Evolutionary conservation across 2,888 invertebrate genomes (phyloP), one percentile per base, ranked within the genome.

Genomic region (Luperina testacea): DNA sequence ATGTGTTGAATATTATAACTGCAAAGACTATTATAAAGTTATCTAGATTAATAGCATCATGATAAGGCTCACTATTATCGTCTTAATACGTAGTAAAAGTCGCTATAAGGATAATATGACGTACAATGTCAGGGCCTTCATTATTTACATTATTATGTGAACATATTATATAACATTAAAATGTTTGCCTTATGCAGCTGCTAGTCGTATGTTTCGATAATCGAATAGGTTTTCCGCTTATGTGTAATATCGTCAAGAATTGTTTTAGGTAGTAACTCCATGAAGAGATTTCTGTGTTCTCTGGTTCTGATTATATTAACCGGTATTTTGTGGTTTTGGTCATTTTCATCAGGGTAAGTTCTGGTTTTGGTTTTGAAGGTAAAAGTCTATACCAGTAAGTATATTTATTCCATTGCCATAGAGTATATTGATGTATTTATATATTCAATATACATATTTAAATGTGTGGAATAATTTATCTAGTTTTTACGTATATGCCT

Each of bases 381-480:
- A 15, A 20, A 53, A 65, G 32, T 81, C 51, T n/a, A 53, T 72
- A 68, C n/a, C 24, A 53, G 6, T 67, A 65, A 7, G 20, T 67
- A 45, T 65, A 42, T 79, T 64, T 57, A 83, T 72, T 73, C 24
- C 65, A 71, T 71, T 73, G 59, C 51, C 75, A 64, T 42, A 42
- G 13, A 45, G 24, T 57, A 59, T 61, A 59, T 71, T 42, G 61
- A 65, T 81, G 13, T 81, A 81, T 70, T 65, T 68, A 74, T 72
- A 61, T 74, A 84, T 87, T 74, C 68, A 71, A 72, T 27, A 53
- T 32, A 1, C 32, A 32, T 76, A 78, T 85, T 85, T 75, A 74
- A 85, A 72, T 77, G 32, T 87, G 24, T 68, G 20, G 84, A 82
- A 87, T 87, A 76, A 85, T 77, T 85, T 85, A 79, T 78, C 45